These are phyloP conservation scores for Ichneumon xanthorius DNA, from an alignment of 2,888 invertebrate genomes.

Conservation along the genomic window DNA sequence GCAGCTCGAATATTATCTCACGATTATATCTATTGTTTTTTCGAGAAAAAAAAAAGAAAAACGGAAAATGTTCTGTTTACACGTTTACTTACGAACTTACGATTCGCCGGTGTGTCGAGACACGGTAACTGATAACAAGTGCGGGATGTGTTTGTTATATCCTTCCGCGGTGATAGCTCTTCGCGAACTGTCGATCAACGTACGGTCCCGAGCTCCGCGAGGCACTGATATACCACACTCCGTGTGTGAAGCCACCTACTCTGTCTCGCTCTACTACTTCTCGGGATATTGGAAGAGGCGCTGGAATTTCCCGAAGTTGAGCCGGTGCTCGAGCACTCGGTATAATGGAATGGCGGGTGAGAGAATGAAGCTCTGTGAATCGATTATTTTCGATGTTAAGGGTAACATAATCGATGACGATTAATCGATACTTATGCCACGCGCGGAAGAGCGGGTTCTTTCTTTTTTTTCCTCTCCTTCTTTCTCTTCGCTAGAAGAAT, in stretches of 20 bases:
- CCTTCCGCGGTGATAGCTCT: constrained; percentile 47
- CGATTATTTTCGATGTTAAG: not conserved
- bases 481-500: not conserved
- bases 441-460: not conserved
- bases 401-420: not conserved
- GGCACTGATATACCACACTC: constrained; percentile 3
- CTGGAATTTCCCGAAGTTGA: not conserved
- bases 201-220: not conserved
- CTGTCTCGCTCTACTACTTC: constrained; percentile 8
- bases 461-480: not conserved
- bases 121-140: not conserved
- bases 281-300: not conserved
- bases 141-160: not conserved
- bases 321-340: not conserved
- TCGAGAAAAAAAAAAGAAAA: too few relatives aligned
- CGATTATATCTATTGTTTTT: too few relatives aligned
- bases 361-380: not conserved
- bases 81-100: constrained; percentile 36
- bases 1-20: too few relatives aligned
- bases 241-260: not conserved
- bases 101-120: not conserved
- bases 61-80: too few relatives aligned
- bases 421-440: not conserved
- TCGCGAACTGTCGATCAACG: constrained; percentile 51
- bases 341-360: not conserved